These are phyloP conservation scores for Musca vetustissima DNA, from an alignment of 1,140 invertebrate genomes.

Conservation along the genomic window DNA sequence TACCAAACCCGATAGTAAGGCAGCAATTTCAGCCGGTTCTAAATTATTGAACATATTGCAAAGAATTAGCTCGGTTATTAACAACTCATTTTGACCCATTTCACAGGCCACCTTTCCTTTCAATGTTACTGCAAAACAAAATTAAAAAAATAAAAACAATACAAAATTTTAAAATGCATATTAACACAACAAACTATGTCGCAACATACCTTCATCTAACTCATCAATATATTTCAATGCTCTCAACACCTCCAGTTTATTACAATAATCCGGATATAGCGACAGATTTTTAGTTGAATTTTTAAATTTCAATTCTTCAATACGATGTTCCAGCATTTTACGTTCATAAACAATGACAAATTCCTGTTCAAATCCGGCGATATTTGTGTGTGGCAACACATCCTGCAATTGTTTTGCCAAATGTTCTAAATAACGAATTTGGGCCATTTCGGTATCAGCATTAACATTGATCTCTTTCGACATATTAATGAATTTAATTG, in stretches of 20 bases:
- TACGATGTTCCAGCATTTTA: conserved; percentile 71
- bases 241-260: conserved; percentile 79
- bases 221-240: conserved; percentile 75
- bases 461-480: conserved; percentile 60
- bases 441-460: conserved; percentile 41
- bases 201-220: conserved; percentile 58
- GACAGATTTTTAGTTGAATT: conserved; percentile 83
- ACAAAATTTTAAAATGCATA: not conserved
- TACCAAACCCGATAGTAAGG: conserved; percentile 86
- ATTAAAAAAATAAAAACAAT: conserved; percentile 31
- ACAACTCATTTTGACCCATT: conserved; percentile 91
- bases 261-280: conserved; percentile 87
- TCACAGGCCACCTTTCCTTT: conserved; percentile 95
- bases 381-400: conserved; percentile 55
- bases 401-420: conserved; percentile 42
- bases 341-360: conserved; percentile 73
- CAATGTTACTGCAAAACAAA: conserved; percentile 63
- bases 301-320: conserved; percentile 70
- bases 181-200: not conserved
- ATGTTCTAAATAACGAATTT: conserved; percentile 50
- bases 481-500: conserved; percentile 57
- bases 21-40: conserved; percentile 88
- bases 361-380: conserved; percentile 67
- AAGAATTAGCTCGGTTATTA: conserved; percentile 95
- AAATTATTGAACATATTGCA: conserved; percentile 86